Evolutionary conservation across 2,888 invertebrate genomes (phyloP).

Genomic region (Yponomeuta plumbellus): DNA sequence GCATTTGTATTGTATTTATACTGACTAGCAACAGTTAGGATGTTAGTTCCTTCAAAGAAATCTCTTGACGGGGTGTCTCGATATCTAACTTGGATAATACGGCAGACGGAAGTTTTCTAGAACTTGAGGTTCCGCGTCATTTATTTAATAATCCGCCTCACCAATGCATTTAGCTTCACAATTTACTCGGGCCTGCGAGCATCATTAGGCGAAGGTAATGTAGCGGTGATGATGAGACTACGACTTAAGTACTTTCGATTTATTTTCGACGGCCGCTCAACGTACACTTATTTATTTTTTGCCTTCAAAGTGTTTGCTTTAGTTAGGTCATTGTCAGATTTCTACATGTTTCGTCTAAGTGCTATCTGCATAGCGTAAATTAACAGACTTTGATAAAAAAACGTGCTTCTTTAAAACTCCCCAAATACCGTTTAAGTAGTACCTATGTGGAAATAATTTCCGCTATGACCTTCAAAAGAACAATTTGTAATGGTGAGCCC

Average conservation of each 20-base stretch:
- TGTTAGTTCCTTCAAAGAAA: no score
- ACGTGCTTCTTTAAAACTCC: no score
- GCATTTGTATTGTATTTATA: no score
- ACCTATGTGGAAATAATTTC: no score
- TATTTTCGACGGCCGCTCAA: not conserved
- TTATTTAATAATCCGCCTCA: constrained; percentile 9
- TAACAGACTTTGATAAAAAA: no score
- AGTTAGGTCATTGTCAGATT: not conserved
- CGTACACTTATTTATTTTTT: not conserved
- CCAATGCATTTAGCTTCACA: not conserved
- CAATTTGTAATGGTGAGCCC: no score
- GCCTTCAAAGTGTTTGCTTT: not conserved
- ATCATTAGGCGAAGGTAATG: constrained; percentile 4
- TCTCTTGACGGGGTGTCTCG: not conserved
- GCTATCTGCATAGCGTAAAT: no score
- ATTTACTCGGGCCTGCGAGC: constrained; percentile 4
- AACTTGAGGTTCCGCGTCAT: constrained; percentile 10
- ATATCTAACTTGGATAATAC: not conserved
- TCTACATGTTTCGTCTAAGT: not conserved
- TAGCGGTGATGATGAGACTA: not conserved
- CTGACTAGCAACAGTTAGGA: no score
- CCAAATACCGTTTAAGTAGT: no score
- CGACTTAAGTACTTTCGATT: constrained; percentile 3
- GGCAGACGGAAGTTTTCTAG: not conserved
- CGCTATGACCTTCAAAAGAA: no score